phyloP scores from a whole-genome alignment of 2,888 invertebrate species.

The Melanophora roralis region DNA sequence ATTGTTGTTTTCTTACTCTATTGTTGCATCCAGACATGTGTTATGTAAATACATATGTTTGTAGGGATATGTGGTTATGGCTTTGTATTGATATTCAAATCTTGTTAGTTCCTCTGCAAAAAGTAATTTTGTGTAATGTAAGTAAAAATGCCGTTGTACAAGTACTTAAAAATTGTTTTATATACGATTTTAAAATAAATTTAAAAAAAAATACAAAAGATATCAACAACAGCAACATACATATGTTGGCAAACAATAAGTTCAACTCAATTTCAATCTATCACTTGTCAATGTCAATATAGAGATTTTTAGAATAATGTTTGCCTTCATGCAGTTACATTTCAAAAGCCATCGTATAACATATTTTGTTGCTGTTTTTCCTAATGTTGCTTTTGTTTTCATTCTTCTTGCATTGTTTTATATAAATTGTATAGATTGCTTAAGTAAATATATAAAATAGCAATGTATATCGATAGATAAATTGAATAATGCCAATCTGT shows the following conservation, averaged over 20 bases:
- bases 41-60: background rate
- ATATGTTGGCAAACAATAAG: conserved; percentile 32
- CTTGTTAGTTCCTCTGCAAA: conserved; percentile 7
- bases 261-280: conserved; percentile 72
- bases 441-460: conserved; percentile 23
- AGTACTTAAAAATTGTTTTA: background rate
- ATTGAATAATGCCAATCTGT: conserved; percentile 3
- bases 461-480: background rate
- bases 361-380: no score
- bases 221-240: conserved; percentile 1
- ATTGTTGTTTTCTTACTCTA: background rate
- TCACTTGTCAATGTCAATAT: conserved; percentile 70
- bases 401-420: conserved; percentile 40
- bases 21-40: conserved; percentile 39
- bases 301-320: background rate
- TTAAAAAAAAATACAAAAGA: conserved; percentile 26
- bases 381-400: conserved; percentile 51
- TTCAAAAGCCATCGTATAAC: no score
- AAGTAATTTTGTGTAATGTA: background rate
- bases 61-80: no score
- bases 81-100: conserved; percentile 42
- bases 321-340: no score
- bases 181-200: conserved; percentile 25
- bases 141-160: background rate
- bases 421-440: no score